Base-by-base conservation (phyloP, 1,140 invertebrate species). In the Procambarus virginalis region DNA sequence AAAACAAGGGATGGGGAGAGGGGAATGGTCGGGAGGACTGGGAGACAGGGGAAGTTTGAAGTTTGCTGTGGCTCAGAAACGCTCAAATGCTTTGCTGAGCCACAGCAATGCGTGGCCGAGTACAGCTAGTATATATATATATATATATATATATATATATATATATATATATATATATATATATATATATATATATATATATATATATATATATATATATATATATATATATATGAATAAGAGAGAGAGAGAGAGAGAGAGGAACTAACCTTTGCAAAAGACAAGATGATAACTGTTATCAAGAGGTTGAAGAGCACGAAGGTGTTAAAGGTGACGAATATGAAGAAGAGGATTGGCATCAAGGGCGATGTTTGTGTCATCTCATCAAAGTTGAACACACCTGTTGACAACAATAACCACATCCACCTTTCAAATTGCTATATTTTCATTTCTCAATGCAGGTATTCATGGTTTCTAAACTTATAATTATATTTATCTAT, bases 221-320 rank as follows among this genome's bases (percentile, higher is more conserved):
- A 34, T 34, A 34, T 34, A 34, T 34, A 34, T 34, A 34, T 34
- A 34, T 1, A 34, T 84, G 73, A 46, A 14, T 49, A 55, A n/a
- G n/a, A 34, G 34, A 34, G 34, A 34, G 34, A 34, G 34, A 34
- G 34, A 34, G 34, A 58, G 8, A 8, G 14, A 34, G 34, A 34
- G 34, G 34, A 34, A 68, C 85, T 77, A 51, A 92, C 93, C 20
- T 93, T 90, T 86, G 94, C 92, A 93, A 95, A 95, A 0, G 94
- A 93, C 82, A 94, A 94, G 77, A 95, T 95, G 78, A 95, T 94
- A 83, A 95, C 94, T 2, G 95, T 95, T 14, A 95, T 92, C 90
- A 95, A 95, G 92, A 95, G 94, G 92, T 95, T 95, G 78, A 95
- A 93, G 45, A 95, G 93, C 60, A 95, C 94, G 84, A 95, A 95